Conservation (phyloP, 2,113 vertebrate genomes). For the Antechinus stuartii region DNA sequence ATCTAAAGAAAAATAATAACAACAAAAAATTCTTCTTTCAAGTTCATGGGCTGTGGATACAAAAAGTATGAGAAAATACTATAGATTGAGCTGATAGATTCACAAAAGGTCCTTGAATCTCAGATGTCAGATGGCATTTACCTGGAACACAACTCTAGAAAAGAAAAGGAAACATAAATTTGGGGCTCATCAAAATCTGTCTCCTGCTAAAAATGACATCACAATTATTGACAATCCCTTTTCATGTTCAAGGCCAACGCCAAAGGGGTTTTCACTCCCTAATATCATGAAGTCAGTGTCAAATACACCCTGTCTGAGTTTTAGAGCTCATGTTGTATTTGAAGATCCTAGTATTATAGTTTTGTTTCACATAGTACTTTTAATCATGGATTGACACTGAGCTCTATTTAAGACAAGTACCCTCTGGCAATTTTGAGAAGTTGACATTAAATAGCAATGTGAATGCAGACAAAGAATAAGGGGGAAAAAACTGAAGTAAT, state of each 20-base stretch:
- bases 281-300: not conserved
- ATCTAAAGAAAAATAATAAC: not conserved
- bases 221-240: not conserved
- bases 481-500: not conserved
- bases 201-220: not conserved
- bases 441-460: not conserved
- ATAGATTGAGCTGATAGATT: not conserved
- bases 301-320: not conserved
- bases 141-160: not conserved
- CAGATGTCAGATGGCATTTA: not conserved
- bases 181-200: not conserved
- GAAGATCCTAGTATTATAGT: not conserved
- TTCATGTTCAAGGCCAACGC: not conserved
- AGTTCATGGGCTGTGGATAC: not conserved
- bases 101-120: not conserved
- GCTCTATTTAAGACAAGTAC: not conserved
- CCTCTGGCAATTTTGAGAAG: not conserved
- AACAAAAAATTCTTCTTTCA: not conserved
- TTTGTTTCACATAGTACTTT: not conserved
- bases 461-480: not conserved
- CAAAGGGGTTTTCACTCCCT: not conserved
- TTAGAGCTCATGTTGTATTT: not conserved
- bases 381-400: not conserved
- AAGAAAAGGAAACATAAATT: not conserved
- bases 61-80: not conserved